These are phyloP conservation scores for Drosophila guanche DNA, from an alignment of 1,140 invertebrate species.

Conservation along the genomic window DNA sequence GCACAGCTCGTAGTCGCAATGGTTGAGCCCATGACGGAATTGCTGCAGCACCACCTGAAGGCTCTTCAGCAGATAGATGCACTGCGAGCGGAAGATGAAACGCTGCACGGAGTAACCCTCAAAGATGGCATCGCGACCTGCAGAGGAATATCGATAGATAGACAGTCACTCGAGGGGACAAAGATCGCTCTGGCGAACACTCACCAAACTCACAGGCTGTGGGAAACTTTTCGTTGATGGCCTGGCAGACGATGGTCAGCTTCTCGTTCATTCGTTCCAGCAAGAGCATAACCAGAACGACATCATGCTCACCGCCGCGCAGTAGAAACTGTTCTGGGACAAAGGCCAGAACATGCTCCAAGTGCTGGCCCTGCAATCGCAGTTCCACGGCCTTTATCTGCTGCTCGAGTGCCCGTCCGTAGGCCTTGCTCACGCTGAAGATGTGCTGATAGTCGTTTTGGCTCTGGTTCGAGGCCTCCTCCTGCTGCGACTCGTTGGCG, in stretches of 20 bases:
- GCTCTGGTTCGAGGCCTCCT: conserved; percentile 83
- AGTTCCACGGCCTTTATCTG: conserved; percentile 95
- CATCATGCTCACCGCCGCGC: conserved; percentile 97
- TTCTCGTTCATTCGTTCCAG: conserved; percentile 96
- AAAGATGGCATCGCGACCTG: conserved; percentile 87
- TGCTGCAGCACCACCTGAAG: conserved; percentile 89
- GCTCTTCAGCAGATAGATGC: conserved; percentile 92
- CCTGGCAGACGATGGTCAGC: conserved; percentile 93
- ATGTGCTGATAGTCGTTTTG: conserved; percentile 94
- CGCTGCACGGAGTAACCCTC: conserved; percentile 95
- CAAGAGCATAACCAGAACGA: conserved; percentile 93
- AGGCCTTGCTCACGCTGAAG: conserved; percentile 94
- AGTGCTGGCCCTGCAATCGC: conserved; percentile 92
- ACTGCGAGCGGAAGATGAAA: conserved; percentile 93
- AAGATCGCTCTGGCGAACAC: conserved; percentile 2
- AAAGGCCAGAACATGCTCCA: conserved; percentile 93
- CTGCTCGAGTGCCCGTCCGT: conserved; percentile 95
- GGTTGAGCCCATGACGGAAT: conserved; percentile 90
- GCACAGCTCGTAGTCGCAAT: conserved; percentile 92
- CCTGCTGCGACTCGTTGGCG: conserved; percentile 80
- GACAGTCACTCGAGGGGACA: neutral
- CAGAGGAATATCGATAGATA: neutral
- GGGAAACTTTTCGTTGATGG: conserved; percentile 91
- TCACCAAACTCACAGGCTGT: conserved; percentile 87
- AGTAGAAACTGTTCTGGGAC: conserved; percentile 97